Evolutionary conservation across 2,888 invertebrate genomes (phyloP).

Genomic region (Malthinus flaveolus): DNA sequence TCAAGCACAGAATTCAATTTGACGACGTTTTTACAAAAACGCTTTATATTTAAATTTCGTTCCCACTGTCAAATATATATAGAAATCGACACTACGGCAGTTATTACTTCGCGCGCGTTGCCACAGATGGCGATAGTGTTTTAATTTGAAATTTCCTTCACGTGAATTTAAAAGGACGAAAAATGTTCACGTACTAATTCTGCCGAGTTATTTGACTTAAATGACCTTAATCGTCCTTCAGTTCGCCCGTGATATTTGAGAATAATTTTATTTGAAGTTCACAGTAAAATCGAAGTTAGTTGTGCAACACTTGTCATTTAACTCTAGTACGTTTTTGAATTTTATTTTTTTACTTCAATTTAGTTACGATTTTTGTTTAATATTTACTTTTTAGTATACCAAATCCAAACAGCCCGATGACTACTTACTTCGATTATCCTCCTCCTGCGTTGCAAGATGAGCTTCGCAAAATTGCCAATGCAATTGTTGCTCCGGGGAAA

Average conservation of each 20-base stretch:
- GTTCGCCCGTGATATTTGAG: neutral
- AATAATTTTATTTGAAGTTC: too few relatives aligned
- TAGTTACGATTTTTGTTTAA: neutral
- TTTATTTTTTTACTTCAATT: neutral
- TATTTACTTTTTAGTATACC: conserved; percentile 6
- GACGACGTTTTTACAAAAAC: too few relatives aligned
- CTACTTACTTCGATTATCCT: conserved; percentile 65
- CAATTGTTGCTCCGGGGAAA: conserved; percentile 89
- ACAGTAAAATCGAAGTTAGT: neutral
- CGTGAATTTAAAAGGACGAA: neutral
- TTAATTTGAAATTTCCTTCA: neutral
- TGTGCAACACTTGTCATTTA: neutral
- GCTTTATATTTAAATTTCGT: too few relatives aligned
- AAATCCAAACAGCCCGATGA: conserved; percentile 31
- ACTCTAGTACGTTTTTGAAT: neutral
- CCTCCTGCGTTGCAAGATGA: conserved; percentile 85
- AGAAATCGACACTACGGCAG: too few relatives aligned
- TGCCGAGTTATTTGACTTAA: conserved; percentile 3
- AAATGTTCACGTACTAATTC: neutral
- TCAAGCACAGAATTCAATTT: too few relatives aligned
- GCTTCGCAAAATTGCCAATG: conserved; percentile 81
- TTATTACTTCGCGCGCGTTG: too few relatives aligned
- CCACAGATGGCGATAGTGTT: neutral
- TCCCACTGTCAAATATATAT: too few relatives aligned
- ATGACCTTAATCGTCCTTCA: conserved; percentile 31